A percentile compares a stretch with the other conserved stretches of the same genome.
phyloP scores from a whole-genome alignment of 2,888 invertebrate species.

The Hesperia comma region DNA sequence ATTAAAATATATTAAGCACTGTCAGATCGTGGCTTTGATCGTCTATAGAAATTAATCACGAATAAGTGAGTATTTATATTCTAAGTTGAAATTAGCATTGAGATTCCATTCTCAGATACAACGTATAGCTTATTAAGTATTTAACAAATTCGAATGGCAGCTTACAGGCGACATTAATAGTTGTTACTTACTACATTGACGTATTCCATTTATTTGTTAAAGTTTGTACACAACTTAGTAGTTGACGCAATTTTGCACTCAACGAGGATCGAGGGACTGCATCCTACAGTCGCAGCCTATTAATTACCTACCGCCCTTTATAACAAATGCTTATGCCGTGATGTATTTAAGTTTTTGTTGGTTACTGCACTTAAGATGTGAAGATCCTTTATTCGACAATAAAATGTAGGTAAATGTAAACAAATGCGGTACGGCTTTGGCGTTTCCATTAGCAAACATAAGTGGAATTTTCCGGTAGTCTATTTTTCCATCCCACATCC shows the following conservation, averaged over 20 bases:
- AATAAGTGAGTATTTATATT: conserved; percentile 37
- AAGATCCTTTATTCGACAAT: too few relatives aligned
- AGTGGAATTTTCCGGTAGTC: too few relatives aligned
- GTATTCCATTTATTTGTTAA: conserved; percentile 52
- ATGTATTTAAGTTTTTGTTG: too few relatives aligned
- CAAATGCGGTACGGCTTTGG: too few relatives aligned
- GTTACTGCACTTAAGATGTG: too few relatives aligned
- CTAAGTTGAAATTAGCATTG: conserved; percentile 35
- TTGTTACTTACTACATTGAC: conserved; percentile 52
- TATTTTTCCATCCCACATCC: too few relatives aligned
- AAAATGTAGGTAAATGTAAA: too few relatives aligned
- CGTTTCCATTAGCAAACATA: too few relatives aligned
- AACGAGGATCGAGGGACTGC: conserved; percentile 57
- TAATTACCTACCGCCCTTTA: conserved; percentile 77
- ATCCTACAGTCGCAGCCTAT: conserved; percentile 60
- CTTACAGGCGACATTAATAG: conserved; percentile 47
- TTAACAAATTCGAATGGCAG: conserved; percentile 50
- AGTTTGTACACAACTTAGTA: conserved; percentile 40
- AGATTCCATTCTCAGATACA: conserved; percentile 39
- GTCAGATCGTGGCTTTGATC: conserved; percentile 30
- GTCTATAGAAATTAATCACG: conserved; percentile 37
- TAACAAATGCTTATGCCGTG: conserved; percentile 71
- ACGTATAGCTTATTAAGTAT: conserved; percentile 37
- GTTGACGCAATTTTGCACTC: conserved; percentile 53
- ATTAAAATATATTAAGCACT: conserved; percentile 31